phyloP scores from a whole-genome alignment of 2,113 vertebrate species.

The Thinocorus orbignyianus region DNA sequence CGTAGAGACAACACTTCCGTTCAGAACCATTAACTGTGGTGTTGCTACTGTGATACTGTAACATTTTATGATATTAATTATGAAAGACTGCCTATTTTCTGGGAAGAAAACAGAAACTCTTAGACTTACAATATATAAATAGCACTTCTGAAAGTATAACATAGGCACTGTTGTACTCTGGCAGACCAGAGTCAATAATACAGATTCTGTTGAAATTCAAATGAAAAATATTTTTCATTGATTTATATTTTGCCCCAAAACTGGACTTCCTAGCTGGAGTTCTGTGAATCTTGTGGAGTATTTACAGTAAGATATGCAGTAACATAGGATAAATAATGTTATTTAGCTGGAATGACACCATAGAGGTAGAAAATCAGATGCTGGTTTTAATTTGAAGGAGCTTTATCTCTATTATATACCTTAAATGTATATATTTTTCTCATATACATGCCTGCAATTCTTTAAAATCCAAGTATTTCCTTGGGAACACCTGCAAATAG shows the following conservation, averaged over 20 bases:
- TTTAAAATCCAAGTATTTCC: neutral
- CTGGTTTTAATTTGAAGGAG: neutral
- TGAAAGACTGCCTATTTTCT: constrained; percentile 24
- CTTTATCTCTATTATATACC: neutral
- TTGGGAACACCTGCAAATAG: neutral
- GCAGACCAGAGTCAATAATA: neutral
- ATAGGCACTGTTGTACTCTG: neutral
- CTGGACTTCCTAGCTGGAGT: neutral
- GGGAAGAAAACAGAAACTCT: neutral
- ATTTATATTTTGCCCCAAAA: neutral
- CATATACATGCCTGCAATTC: neutral
- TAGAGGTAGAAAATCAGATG: neutral
- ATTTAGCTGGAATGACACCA: neutral
- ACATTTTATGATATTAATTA: neutral
- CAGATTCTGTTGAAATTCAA: constrained; percentile 5
- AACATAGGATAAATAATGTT: neutral
- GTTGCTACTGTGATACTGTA: neutral
- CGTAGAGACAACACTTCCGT: neutral
- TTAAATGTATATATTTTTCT: neutral
- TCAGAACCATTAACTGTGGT: neutral
- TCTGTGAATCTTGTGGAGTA: neutral
- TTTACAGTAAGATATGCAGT: neutral
- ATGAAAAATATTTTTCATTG: constrained; percentile 4
- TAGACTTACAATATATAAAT: constrained; percentile 26
- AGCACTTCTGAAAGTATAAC: constrained; percentile 1